Percentiles rank a stretch among this genome's conserved stretches.
These are phyloP conservation scores for Thamnophis elegans DNA, from an alignment of 2,797 vertebrate species.

Conservation along the genomic window DNA sequence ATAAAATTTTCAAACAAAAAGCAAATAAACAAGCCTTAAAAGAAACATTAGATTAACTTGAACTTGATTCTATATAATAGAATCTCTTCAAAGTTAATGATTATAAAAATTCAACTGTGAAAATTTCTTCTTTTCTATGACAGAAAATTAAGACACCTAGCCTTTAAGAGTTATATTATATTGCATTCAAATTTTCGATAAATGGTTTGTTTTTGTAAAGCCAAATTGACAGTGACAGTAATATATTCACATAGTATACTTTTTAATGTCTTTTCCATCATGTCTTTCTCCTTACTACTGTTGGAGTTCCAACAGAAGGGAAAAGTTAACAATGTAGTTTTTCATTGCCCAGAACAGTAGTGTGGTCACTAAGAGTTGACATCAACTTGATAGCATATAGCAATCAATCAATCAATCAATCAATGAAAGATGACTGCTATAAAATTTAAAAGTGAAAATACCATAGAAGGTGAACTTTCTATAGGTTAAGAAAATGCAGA, in stretches of 20 bases:
- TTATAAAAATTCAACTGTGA: neutral
- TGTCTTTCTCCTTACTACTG: neutral
- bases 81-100: neutral
- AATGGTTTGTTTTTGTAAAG: neutral
- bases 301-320: neutral
- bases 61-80: neutral
- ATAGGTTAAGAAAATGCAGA: constrained; percentile 4
- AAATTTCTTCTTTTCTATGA: neutral
- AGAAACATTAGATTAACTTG: neutral
- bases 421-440: neutral
- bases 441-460: neutral
- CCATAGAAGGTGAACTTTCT: neutral
- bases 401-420: neutral
- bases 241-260: neutral
- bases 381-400: neutral
- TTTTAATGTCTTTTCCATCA: neutral
- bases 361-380: neutral
- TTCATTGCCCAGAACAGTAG: neutral
- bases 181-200: neutral
- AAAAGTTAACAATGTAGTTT: neutral
- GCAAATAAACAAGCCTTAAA: neutral
- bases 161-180: neutral
- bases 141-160: neutral
- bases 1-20: neutral
- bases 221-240: neutral